phyloP scores from a whole-genome alignment of 2,113 vertebrate genomes.

The Limnothrissa miodon region DNA sequence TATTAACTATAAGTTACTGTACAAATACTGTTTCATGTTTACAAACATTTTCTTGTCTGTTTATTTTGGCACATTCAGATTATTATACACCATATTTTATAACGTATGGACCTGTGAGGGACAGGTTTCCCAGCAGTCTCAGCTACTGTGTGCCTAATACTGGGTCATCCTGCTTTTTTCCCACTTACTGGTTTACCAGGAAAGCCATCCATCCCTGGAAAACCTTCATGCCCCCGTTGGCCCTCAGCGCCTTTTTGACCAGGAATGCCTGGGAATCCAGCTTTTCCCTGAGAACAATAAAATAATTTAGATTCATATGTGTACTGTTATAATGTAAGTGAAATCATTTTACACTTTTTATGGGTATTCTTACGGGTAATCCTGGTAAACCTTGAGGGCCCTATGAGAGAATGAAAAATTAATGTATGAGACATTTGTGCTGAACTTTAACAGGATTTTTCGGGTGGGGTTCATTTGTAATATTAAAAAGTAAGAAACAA shows the following conservation, averaged over 20 bases:
- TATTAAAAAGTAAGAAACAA: too few species aligned
- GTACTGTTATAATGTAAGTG: neutral
- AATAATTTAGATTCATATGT: neutral
- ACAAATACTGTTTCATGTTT: too few species aligned
- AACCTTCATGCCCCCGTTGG: constrained; percentile 71
- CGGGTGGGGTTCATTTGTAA: too few species aligned
- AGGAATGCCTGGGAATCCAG: constrained; percentile 63
- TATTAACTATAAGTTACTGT: too few species aligned
- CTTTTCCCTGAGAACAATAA: constrained; percentile 53
- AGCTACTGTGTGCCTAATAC: neutral
- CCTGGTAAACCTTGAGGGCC: constrained; percentile 68
- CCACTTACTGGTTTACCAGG: constrained; percentile 71
- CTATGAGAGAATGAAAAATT: constrained; percentile 48
- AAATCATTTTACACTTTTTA: neutral
- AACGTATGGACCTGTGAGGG: too few species aligned
- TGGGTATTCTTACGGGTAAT: constrained; percentile 59
- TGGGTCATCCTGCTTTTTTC: neutral
- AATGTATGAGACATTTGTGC: neutral
- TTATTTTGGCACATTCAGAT: too few species aligned
- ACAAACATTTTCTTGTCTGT: too few species aligned
- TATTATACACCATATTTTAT: too few species aligned
- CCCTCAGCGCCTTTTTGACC: constrained; percentile 72
- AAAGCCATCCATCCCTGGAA: constrained; percentile 76
- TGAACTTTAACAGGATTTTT: too few species aligned
- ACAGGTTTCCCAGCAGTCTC: neutral